phyloP scores from a whole-genome alignment of 2,113 vertebrate species.

The Myrmecobius fasciatus region DNA sequence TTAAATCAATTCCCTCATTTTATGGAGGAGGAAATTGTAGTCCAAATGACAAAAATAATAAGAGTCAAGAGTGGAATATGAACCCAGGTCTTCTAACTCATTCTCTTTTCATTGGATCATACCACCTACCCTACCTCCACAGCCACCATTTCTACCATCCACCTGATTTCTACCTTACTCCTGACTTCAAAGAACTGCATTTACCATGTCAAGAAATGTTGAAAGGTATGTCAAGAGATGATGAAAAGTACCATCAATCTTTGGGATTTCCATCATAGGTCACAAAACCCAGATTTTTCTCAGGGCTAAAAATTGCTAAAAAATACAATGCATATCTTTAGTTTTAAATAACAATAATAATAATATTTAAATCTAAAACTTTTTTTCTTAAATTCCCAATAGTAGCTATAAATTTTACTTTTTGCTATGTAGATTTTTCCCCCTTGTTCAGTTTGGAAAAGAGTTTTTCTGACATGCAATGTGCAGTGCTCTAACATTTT shows the following conservation, averaged over 20 bases:
- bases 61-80: neutral
- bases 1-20: neutral
- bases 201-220: neutral
- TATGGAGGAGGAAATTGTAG: neutral
- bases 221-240: neutral
- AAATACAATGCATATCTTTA: neutral
- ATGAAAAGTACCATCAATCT: neutral
- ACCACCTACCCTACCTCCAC: neutral
- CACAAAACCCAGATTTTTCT: neutral
- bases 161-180: neutral
- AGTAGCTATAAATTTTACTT: neutral
- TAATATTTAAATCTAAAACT: neutral
- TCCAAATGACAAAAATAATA: neutral
- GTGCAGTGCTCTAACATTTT: neutral
- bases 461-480: neutral
- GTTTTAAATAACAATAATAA: neutral
- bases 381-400: neutral
- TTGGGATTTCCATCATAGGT: neutral
- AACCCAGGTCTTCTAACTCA: neutral
- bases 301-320: neutral
- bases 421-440: neutral
- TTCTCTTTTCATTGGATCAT: neutral
- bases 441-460: neutral
- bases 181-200: neutral
- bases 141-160: neutral